These are phyloP conservation scores for Ailuropoda melanoleuca DNA, from an alignment of 2,113 vertebrate species.

Conservation along the genomic window DNA sequence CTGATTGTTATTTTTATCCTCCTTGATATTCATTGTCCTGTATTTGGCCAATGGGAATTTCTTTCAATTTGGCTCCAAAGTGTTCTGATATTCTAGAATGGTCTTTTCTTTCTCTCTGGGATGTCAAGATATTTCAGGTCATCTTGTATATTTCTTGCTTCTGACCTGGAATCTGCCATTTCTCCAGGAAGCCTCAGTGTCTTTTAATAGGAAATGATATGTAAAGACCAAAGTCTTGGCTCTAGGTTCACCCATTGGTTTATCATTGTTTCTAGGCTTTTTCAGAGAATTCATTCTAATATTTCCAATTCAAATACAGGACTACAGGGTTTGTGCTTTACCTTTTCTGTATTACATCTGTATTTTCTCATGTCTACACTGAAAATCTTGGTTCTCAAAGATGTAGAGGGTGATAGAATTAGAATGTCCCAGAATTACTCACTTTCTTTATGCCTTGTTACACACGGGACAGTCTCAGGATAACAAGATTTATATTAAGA, in stretches of 20 bases:
- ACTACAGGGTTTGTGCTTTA: background rate
- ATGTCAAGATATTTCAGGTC: background rate
- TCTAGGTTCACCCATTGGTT: background rate
- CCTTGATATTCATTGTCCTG: background rate
- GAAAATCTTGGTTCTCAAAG: background rate
- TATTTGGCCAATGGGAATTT: background rate
- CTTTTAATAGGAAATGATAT: background rate
- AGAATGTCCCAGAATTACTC: background rate
- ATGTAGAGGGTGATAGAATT: background rate
- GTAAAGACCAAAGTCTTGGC: background rate
- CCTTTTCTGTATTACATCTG: background rate
- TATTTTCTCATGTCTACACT: background rate
- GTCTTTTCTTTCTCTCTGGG: background rate
- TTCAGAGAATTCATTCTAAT: background rate
- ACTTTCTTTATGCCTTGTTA: background rate
- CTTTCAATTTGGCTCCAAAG: background rate
- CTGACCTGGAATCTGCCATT: background rate
- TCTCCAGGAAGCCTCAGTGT: background rate
- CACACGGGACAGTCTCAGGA: background rate
- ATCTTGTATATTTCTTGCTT: background rate
- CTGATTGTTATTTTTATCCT: background rate
- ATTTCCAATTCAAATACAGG: background rate
- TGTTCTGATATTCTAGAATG: background rate
- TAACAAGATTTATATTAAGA: background rate
- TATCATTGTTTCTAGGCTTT: background rate